These are phyloP conservation scores for Hedychridium roseum DNA, from an alignment of 2,888 invertebrate species.

Conservation along the genomic window DNA sequence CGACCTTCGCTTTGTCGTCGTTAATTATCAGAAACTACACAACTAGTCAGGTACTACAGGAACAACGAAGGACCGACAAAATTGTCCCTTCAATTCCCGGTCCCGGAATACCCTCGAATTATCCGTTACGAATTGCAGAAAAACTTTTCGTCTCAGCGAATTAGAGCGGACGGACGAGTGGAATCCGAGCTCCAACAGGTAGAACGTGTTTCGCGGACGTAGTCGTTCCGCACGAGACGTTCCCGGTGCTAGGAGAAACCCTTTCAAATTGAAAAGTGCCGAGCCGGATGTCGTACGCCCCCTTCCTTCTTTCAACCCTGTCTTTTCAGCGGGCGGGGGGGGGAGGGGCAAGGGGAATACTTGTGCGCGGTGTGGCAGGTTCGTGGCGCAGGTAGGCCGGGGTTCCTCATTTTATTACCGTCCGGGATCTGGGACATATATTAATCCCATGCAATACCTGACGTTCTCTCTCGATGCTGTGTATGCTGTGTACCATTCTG, in stretches of 20 bases:
- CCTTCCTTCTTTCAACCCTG: slow-evolving; percentile 1
- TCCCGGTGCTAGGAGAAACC: slow-evolving; percentile 5
- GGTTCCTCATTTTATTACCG: slow-evolving; percentile 12
- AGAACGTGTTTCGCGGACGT: not conserved
- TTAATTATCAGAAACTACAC: no score
- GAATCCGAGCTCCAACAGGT: not conserved
- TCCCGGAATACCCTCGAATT: no score
- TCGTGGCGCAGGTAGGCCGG: not conserved
- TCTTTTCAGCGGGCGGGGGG: slow-evolving; percentile 1
- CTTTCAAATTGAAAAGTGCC: slow-evolving; percentile 6
- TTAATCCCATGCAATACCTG: slow-evolving; percentile 18
- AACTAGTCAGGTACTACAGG: no score
- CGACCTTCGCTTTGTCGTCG: no score
- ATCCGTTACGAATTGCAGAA: no score
- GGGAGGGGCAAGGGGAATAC: not conserved
- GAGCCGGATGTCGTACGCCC: slow-evolving; percentile 22
- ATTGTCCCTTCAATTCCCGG: no score
- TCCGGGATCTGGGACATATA: slow-evolving; percentile 10
- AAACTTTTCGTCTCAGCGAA: no score
- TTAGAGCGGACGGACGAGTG: no score
- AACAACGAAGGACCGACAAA: no score
- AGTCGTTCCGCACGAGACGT: slow-evolving; percentile 13
- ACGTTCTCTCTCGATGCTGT: no score
- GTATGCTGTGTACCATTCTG: slow-evolving; percentile 6
- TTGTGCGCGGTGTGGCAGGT: no score